phyloP scores from a whole-genome alignment of 2,113 vertebrate genomes.

The Neolamprologus sp. region DNA sequence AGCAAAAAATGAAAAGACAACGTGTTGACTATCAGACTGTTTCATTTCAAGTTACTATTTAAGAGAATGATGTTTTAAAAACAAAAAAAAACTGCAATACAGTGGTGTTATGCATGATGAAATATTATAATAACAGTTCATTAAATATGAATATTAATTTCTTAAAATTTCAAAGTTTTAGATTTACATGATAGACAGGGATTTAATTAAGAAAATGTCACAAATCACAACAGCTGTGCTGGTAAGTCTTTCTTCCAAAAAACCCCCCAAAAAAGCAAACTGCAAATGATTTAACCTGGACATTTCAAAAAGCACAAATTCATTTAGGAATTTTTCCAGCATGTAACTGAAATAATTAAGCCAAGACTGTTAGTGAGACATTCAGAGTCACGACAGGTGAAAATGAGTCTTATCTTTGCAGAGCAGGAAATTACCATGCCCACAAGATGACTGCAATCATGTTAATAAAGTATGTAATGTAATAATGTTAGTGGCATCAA shows the following conservation, averaged over 20 bases:
- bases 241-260: not conserved
- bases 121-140: not conserved
- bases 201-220: not conserved
- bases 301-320: conserved; percentile 26
- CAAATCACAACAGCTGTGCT: not conserved
- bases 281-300: not conserved
- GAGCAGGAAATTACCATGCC: not conserved
- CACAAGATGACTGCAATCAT: not conserved
- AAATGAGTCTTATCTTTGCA: conserved; percentile 11
- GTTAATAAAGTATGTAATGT: not conserved
- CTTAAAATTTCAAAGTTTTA: not conserved
- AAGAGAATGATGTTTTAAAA: not conserved
- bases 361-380: not conserved
- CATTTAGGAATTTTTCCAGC: conserved; percentile 4
- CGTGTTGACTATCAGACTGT: not conserved
- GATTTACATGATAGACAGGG: not conserved
- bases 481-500: not conserved
- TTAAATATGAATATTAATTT: not conserved
- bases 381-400: not conserved
- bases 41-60: not conserved
- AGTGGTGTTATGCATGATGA: not conserved
- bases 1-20: not conserved
- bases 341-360: not conserved
- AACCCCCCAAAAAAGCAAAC: rapidly evolving
- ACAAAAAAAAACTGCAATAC: not conserved